Evolutionary conservation across 2,113 vertebrate species (phyloP), one percentile per base, ranked within the genome.

Genomic region (Malaclemys terrapin): DNA sequence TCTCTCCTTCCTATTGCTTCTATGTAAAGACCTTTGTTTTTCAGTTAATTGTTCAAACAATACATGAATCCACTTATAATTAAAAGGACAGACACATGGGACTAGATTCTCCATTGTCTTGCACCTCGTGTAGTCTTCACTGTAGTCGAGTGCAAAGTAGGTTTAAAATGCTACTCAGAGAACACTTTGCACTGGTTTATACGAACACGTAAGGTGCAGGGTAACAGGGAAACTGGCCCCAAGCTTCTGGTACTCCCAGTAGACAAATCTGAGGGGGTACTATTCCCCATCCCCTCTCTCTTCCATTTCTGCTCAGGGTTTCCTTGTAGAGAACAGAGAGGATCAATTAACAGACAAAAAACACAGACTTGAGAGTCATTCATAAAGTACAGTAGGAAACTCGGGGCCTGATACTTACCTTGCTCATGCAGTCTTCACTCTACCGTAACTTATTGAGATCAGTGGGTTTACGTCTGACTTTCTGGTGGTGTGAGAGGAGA

Each of bases 91-190:
- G 16, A 17, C 62, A 69, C 14, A 35, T 17, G 31, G 62, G 62
- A 16, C 29, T 65, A 17, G 2, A 78, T 19, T 62, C 62, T 50
- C 45, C 45, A 20, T 8, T 20, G 9, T 6, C 9, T 72, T 4
- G 5, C 4, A 50, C 31, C 45, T 13, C 79, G 14, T 54, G 5
- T 1, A 56, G 80, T 80, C 75, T n/a, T 5, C n/a, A 22, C 22
- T n/a, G 3, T 16, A 1, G 0, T 52, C 10, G 50, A 20, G 42
- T 38, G 65, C n/a, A 72, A 72, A 38, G n/a, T 35, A 14, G 72
- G 16, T 81, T 81, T 81, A 10, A 27, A 75, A n/a, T 20, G 54
- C 29, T 17, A 27, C 10, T 31, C 27, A 2, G 42, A 79, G 17
- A 1, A 79, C 0, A 9, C 31, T 80, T 45, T 89, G 31, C n/a